Conservation (phyloP, 2,113 vertebrate species). For the Sminthopsis crassicaudata region DNA sequence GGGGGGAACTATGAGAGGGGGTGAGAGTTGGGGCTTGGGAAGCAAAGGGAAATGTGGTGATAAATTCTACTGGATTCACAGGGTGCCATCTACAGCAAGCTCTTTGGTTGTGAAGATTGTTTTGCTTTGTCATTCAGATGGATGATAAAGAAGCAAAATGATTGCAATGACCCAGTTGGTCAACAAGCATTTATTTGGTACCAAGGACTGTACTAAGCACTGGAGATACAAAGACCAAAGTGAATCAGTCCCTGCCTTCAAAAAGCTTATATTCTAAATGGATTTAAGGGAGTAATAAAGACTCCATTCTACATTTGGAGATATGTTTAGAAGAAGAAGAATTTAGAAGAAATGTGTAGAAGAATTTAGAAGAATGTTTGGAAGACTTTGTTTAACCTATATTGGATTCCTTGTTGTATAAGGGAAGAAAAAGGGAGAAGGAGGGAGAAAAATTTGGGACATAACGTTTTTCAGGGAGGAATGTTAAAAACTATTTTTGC, state of each 20-base stretch:
- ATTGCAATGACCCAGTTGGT: not conserved
- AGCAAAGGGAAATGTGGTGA: slow-evolving; percentile 50
- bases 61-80: slow-evolving; percentile 68
- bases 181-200: not conserved
- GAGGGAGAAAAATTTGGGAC: too few species aligned
- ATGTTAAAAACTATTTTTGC: too few species aligned
- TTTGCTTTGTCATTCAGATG: slow-evolving; percentile 60
- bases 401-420: too few species aligned
- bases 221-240: not conserved
- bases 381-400: too few species aligned
- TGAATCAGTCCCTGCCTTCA: not conserved
- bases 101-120: slow-evolving; percentile 59
- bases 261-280: not conserved
- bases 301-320: too few species aligned
- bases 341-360: too few species aligned
- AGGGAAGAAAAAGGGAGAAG: too few species aligned
- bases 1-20: not conserved
- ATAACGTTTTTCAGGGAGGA: too few species aligned
- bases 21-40: not conserved
- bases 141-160: not conserved
- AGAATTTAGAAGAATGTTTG: too few species aligned
- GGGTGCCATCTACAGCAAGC: slow-evolving; percentile 2
- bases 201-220: not conserved
- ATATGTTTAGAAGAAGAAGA: too few species aligned
- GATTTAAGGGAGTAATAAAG: not conserved